A percentile compares a stretch with the other conserved stretches of the same genome.
These are phyloP conservation scores for Pedionomus torquatus DNA, from an alignment of 2,113 vertebrate species.

Conservation along the genomic window DNA sequence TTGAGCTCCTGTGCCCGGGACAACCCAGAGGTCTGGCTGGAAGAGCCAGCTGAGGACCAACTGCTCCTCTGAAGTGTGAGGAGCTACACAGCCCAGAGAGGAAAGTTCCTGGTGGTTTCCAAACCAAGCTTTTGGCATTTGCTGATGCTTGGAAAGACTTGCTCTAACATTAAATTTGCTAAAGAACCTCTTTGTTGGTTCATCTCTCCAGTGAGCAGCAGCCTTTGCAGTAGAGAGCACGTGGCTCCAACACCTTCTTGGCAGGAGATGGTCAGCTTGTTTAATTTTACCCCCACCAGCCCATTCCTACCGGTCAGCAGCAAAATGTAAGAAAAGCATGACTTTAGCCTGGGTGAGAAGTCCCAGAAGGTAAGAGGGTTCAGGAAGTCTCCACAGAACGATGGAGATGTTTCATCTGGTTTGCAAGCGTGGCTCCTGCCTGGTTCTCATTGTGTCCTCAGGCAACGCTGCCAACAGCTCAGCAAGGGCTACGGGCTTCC, in stretches of 20 bases:
- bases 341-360: neutral
- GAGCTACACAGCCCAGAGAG: constrained; percentile 35
- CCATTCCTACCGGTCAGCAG: neutral
- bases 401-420: neutral
- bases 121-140: constrained; percentile 66
- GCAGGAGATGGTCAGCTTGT: neutral
- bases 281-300: constrained; percentile 7
- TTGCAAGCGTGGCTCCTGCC: neutral
- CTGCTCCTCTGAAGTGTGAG: constrained; percentile 20
- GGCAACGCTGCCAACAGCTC: neutral
- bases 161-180: constrained; percentile 61
- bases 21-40: constrained; percentile 8
- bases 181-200: constrained; percentile 25
- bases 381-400: neutral
- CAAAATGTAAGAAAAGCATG: neutral
- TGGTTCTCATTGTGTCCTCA: neutral
- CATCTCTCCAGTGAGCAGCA: constrained; percentile 20
- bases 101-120: constrained; percentile 64
- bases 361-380: neutral
- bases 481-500: neutral
- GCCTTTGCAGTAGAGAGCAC: neutral
- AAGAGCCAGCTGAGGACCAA: constrained; percentile 18
- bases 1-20: constrained; percentile 20
- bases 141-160: constrained; percentile 56
- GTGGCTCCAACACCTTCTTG: neutral